These are phyloP conservation scores for Dermochelys coriacea DNA, from an alignment of 2,797 vertebrate species.

Conservation along the genomic window DNA sequence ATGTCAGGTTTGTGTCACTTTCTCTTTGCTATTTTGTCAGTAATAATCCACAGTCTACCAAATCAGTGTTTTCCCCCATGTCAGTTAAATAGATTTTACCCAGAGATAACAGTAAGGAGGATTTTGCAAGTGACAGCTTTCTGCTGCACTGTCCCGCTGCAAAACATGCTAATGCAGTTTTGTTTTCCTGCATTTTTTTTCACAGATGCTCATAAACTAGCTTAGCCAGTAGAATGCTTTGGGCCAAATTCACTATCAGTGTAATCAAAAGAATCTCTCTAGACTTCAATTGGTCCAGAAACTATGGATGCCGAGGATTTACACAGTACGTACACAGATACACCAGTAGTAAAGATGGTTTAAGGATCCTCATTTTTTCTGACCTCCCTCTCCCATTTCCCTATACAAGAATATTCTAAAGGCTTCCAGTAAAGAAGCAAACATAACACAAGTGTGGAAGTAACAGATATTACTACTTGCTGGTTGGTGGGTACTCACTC, in stretches of 20 bases:
- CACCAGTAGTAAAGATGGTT: neutral
- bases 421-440: neutral
- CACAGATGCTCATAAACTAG: neutral
- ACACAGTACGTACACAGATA: neutral
- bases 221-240: neutral
- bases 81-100: neutral
- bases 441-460: neutral
- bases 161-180: neutral
- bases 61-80: neutral
- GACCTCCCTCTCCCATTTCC: neutral
- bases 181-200: neutral
- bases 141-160: neutral
- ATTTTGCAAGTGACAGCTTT: neutral
- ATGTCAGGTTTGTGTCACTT: neutral
- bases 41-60: neutral
- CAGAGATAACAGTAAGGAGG: neutral
- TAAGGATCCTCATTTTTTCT: neutral
- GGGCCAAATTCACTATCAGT: neutral
- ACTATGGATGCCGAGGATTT: too few species aligned
- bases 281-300: neutral
- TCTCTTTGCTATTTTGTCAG: neutral
- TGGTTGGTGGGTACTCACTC: fast-evolving
- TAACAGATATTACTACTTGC: neutral
- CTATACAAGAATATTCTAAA: neutral
- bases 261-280: neutral